Evolutionary conservation across 1,140 invertebrate species (phyloP).

Genomic region (Gryllus bimaculatus): DNA sequence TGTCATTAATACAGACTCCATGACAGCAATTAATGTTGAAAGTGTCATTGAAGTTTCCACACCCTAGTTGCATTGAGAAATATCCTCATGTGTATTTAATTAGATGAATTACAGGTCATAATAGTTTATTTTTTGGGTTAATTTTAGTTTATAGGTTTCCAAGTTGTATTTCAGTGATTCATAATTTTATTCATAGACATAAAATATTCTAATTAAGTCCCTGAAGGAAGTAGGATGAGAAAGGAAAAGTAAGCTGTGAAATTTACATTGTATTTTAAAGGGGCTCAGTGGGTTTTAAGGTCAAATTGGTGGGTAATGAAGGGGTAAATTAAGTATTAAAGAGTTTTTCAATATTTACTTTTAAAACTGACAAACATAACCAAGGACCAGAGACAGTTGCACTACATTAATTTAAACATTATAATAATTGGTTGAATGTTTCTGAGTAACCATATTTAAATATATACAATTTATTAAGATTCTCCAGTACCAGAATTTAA

Average conservation of each 20-base stretch:
- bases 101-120: background rate
- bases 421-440: background rate
- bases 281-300: background rate
- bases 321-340: background rate
- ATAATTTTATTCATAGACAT: background rate
- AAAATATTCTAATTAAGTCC: background rate
- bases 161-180: background rate
- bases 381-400: background rate
- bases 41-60: background rate
- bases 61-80: background rate
- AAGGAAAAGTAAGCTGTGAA: background rate
- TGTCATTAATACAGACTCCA: too few species aligned
- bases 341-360: constrained; percentile 2
- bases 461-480: background rate
- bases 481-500: background rate
- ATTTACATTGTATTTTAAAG: background rate
- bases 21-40: background rate
- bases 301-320: background rate
- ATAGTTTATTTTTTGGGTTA: background rate
- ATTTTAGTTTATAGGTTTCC: background rate
- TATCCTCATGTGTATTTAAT: background rate
- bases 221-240: background rate
- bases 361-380: constrained; percentile 5
- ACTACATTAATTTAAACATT: constrained; percentile 2
- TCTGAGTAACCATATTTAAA: background rate